Base-by-base conservation (phyloP, 2,797 vertebrate genomes). In the Naso thynnoides region DNA sequence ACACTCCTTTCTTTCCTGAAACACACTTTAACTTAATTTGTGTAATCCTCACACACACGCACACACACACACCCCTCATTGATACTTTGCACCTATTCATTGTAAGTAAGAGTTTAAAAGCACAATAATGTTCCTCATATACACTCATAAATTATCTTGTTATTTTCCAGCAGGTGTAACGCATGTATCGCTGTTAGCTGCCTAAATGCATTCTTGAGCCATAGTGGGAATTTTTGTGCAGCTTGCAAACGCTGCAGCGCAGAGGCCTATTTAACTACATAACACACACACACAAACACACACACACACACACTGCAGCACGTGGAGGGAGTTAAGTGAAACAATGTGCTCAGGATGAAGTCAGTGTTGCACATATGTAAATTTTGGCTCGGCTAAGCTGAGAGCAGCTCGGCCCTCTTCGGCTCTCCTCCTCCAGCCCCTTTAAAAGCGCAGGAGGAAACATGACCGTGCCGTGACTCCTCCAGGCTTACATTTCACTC, bases 401-500 rank as follows among this genome's bases (percentile, higher is more conserved):
- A 49, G 50, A 61, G 66, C 45, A 31, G 66, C 59, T 67, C 45
- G 50, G 73, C 64, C 49, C 44, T 21, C 76, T 42, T 53, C 16
- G 7, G 27, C 55, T 68, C 59, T 60, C 67, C 27, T 57, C 76
- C 78, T 60, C 70, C 49, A 73, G 52, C 42, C 68, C 58, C 53
- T 85, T 90, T 91, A 7, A 80, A 85, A 80, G 77, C 50, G 78
- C 92, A 92, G 70, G 95, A 95, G 94, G 95, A 97, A 96, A 94
- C 91, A 90, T 95, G 95, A 96, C 96, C 96, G 94, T 85, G 91
- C 92, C 84, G 86, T 95, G 96, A 96, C 96, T 96, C 93, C 84
- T 86, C 87, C 84, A 83, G 90, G 85, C 92, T 91, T 91, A 90
- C 90, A 92, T 93, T 94, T 93, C 87, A 88, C 93, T 88, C 91